These are phyloP conservation scores for Chelon labrosus DNA, from an alignment of 2,797 vertebrate species.

Conservation along the genomic window DNA sequence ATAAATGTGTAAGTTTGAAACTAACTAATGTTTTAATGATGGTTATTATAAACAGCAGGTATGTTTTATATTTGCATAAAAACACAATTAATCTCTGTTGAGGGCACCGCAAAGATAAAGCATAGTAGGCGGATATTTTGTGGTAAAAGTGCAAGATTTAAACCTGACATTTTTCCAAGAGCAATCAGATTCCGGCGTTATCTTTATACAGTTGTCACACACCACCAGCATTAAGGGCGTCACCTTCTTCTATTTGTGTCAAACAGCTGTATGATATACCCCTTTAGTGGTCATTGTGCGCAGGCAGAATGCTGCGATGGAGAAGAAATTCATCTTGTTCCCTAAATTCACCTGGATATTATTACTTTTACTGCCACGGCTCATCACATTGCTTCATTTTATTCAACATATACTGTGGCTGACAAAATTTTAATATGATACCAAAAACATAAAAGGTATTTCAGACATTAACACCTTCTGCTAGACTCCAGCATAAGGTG, in stretches of 20 bases:
- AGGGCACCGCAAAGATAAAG: background rate
- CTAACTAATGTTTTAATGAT: background rate
- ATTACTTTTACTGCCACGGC: too few relatives aligned
- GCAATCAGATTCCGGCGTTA: too few relatives aligned
- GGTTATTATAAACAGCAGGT: background rate
- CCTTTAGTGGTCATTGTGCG: background rate
- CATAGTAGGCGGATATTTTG: background rate
- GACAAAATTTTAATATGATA: background rate
- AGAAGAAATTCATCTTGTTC: slow-evolving; percentile 6
- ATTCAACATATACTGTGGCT: background rate
- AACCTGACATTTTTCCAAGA: too few relatives aligned
- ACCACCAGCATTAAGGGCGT: background rate
- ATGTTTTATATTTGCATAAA: background rate
- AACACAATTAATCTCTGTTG: background rate
- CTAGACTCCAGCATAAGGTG: slow-evolving; percentile 5
- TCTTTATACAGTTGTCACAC: background rate
- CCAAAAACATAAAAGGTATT: background rate
- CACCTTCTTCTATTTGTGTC: background rate
- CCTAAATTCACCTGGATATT: too few relatives aligned
- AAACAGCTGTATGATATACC: too few relatives aligned
- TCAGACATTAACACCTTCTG: background rate
- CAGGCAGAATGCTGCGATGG: slow-evolving; percentile 9
- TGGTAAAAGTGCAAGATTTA: too few relatives aligned
- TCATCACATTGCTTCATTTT: background rate
- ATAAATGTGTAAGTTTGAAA: background rate